phyloP scores from a whole-genome alignment of 2,797 vertebrate species.

The Myotis planiceps region DNA sequence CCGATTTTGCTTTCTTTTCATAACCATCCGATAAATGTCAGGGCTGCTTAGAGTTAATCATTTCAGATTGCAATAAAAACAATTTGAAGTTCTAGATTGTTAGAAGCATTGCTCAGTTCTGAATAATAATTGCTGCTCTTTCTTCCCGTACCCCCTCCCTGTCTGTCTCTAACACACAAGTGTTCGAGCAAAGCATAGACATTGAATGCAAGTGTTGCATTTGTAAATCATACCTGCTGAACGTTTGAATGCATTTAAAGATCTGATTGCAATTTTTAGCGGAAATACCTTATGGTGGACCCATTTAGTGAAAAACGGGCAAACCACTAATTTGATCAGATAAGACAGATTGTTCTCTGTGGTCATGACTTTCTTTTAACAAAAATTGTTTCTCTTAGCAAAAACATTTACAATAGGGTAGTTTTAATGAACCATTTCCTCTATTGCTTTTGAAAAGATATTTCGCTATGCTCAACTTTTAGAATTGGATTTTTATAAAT shows the following conservation, averaged over 20 bases:
- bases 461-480: background rate
- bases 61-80: constrained; percentile 68
- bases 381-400: constrained; percentile 10
- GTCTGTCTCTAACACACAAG: background rate
- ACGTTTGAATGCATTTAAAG: background rate
- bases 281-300: background rate
- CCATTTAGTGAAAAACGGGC: background rate
- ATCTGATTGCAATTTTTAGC: background rate
- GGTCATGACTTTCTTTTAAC: constrained; percentile 8
- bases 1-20: constrained; percentile 81
- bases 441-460: background rate
- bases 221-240: background rate
- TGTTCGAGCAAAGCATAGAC: background rate
- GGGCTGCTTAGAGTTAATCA: constrained; percentile 75
- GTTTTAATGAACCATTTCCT: background rate
- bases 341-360: background rate
- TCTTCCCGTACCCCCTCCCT: background rate
- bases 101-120: background rate
- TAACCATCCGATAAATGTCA: constrained; percentile 80
- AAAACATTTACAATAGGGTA: background rate
- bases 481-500: background rate
- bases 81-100: constrained; percentile 56
- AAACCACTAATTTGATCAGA: background rate
- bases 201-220: background rate
- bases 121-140: background rate